These are phyloP conservation scores for Magallana angulata DNA, from an alignment of 1,140 invertebrate species.

Conservation along the genomic window DNA sequence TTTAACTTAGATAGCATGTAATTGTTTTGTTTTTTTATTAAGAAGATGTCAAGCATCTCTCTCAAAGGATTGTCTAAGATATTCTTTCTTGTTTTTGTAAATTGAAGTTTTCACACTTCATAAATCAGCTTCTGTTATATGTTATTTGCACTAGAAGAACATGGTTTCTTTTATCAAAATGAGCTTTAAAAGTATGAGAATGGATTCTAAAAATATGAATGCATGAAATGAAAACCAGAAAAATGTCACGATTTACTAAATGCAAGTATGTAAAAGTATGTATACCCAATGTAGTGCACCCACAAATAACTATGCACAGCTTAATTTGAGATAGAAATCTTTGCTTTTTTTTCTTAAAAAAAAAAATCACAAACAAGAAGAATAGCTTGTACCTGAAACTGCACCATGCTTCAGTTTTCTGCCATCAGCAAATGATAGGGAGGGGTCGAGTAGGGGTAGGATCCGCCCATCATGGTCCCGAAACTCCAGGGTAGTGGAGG, in stretches of 20 bases:
- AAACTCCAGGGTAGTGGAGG: constrained; percentile 60
- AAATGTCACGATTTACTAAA: too few species aligned
- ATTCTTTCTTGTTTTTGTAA: background rate
- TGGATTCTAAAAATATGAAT: too few species aligned
- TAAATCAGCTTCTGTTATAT: too few species aligned
- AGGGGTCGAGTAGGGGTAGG: constrained; percentile 56
- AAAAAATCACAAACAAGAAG: background rate
- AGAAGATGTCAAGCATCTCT: background rate
- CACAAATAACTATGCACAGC: too few species aligned
- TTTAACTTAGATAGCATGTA: too few species aligned
- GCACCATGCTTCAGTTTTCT: constrained; percentile 54
- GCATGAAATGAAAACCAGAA: too few species aligned
- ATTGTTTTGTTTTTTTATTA: background rate
- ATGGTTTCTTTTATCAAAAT: background rate
- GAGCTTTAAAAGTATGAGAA: too few species aligned
- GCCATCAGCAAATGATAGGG: constrained; percentile 56
- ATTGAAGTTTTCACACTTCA: too few species aligned
- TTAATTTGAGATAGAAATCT: too few species aligned
- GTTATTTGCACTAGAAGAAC: too few species aligned
- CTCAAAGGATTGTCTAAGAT: background rate
- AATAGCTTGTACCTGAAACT: background rate
- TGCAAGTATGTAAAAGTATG: too few species aligned
- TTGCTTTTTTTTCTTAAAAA: background rate
- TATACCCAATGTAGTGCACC: too few species aligned
- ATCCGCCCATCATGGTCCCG: constrained; percentile 56